These are phyloP conservation scores for Dicycla oo DNA, from an alignment of 2,888 invertebrate species.

Conservation along the genomic window DNA sequence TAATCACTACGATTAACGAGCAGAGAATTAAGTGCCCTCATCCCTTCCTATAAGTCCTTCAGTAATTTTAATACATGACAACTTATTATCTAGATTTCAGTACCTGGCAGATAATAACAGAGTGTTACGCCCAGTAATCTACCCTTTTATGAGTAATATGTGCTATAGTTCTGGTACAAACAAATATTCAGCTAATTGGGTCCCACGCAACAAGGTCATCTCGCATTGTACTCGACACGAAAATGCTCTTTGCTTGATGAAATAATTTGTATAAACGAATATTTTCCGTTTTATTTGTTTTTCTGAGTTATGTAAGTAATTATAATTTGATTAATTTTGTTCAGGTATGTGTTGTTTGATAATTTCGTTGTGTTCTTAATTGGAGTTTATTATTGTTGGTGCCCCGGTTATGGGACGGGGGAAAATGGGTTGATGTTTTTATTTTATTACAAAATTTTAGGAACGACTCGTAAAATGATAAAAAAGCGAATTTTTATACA, in stretches of 20 bases:
- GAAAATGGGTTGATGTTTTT: conserved; percentile 19
- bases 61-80: conserved; percentile 15
- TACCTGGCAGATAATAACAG: conserved; percentile 17
- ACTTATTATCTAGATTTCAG: neutral
- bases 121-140: conserved; percentile 21
- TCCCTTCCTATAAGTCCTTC: conserved; percentile 1
- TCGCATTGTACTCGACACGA: conserved; percentile 66
- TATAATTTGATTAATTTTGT: conserved; percentile 53
- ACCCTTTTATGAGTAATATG: conserved; percentile 37
- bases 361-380: conserved; percentile 27
- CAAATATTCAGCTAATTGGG: conserved; percentile 50
- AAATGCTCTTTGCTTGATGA: conserved; percentile 73
- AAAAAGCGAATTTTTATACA: neutral
- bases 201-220: conserved; percentile 54
- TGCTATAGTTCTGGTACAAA: conserved; percentile 48
- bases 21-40: conserved; percentile 13
- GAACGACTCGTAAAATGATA: neutral
- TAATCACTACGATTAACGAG: conserved; percentile 18
- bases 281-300: conserved; percentile 54
- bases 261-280: conserved; percentile 67
- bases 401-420: neutral
- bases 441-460: conserved; percentile 10
- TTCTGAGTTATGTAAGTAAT: conserved; percentile 43
- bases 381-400: conserved; percentile 32
- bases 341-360: conserved; percentile 34